Base-by-base conservation (phyloP, 2,797 vertebrate genomes). In the Pangasius mekongensis region DNA sequence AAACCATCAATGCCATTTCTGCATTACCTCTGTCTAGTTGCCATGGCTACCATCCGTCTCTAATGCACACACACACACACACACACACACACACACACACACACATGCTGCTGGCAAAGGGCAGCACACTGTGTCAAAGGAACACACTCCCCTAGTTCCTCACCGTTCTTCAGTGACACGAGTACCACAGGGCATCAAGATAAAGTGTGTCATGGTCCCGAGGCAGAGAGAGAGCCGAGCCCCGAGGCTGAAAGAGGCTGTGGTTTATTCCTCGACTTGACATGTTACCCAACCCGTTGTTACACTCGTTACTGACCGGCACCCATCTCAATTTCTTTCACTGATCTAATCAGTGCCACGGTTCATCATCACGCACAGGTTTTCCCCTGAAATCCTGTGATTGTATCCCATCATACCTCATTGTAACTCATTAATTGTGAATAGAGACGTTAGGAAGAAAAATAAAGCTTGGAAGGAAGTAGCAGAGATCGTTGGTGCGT, bases 1-100 rank as follows among this genome's bases (percentile, higher is more conserved):
- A 74, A 86, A 30, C 30, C 85, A 86, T 78, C 74, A 67, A 67
- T 76, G 80, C 52, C 84, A 83, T 83, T 30, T 54, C 69, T 77
- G 47, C 39, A 62, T 62, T 84, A 82, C 58, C 62, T 52, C 89
- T 73, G 84, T 66, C 77, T 83, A 60, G 86, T 89, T 84, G 81
- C 73, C 78, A 91, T 86, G 88, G 87, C 84, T 78, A 90, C 89
- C 85, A 87, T 82, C 85, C 33, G 69, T 54, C 83, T 77, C 52
- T 5, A 60, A 58, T 54, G 30, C 43, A 49, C 30, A 85, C 74
- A 62, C 88, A 33, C 56, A 87, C 69, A 82, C 66, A 83, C 56
- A 83, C 69, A 83, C 67, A 74, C 67, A 16, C 54, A 56, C 54
- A 56, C 66, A 83, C 56, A 83, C 81, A 83, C 67, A 74, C 67